Evolutionary conservation across 2,113 vertebrate species (phyloP), one percentile per base, ranked within the genome.

Genomic region (Panthera tigris): DNA sequence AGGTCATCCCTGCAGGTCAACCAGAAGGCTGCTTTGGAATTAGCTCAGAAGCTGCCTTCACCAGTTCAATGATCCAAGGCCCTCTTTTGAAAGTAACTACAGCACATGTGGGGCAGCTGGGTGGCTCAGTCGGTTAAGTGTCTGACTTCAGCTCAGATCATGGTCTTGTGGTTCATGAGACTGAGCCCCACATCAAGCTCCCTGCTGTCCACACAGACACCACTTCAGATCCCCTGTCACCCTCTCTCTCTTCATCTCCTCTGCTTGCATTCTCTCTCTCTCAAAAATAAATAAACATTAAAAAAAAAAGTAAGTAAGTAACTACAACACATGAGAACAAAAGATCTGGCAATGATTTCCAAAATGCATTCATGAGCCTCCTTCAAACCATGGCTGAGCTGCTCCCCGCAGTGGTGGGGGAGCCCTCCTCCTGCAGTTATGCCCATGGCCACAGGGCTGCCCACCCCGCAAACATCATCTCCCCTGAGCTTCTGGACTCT

Each of bases 11-110:
- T 81, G 69, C 23, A 65, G 31, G 69, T 45, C 0, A 2, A 76
- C 31, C 55, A 73, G 93, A 96, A 96, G 50, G 76, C 41, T 52
- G 41, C 63, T 45, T 41, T 36, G 50, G 66, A 93, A 91, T 31
- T 2, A 21, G 55, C 66, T 85, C 39, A 50, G 55, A 65, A 76
- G 5, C 74, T 13, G 15, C 84, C 39, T 79, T 61, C 1, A 14
- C 45, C 27, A 8, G 39, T 14, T 61, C 65, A 3, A 0, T 3
- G 33, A 69, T 25, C 69, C 11, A 1, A 71, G 0, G 5, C 21
- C 45, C 4, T 6, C 48, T 89, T 86, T 80, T 10, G 41, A 79
- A 71, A 91, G 10, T 3, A 39, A 55, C 29, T 27, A 15, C 18
- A 41, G 15, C 41, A 33, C 14, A 74, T 0, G 2, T 25, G 57